Percentiles rank a stretch among this genome's conserved stretches.
Evolutionary conservation across 2,797 vertebrate genomes (phyloP).

Genomic region (Glyptemys insculpta): DNA sequence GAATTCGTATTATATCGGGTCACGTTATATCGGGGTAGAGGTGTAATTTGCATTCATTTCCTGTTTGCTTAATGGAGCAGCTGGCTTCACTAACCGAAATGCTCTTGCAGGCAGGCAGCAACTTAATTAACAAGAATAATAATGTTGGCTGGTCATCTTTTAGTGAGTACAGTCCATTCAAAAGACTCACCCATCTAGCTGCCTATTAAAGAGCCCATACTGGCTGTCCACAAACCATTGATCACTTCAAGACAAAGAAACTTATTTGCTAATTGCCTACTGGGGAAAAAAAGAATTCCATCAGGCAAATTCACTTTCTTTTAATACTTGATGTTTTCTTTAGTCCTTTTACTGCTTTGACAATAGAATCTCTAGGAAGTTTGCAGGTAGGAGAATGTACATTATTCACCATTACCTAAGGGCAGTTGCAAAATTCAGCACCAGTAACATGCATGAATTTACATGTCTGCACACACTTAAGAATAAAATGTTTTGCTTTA

Average conservation of each 20-base stretch:
- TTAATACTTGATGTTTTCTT: not conserved
- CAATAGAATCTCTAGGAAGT: constrained; percentile 39
- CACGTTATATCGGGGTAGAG: no score
- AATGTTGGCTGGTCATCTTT: constrained; percentile 60
- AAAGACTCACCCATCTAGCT: constrained; percentile 37
- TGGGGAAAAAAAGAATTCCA: accelerated
- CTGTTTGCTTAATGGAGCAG: constrained; percentile 56
- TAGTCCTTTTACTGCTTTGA: not conserved
- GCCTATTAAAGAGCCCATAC: constrained; percentile 18
- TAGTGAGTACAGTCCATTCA: constrained; percentile 45
- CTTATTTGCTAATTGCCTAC: constrained; percentile 36
- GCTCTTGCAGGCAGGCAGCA: constrained; percentile 43
- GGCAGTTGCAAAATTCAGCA: not conserved
- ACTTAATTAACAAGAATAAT: constrained; percentile 70
- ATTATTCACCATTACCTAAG: constrained; percentile 1
- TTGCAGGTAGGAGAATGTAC: not conserved
- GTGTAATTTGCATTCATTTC: constrained; percentile 45
- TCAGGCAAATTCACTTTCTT: not conserved
- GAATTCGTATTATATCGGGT: no score
- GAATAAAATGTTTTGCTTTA: not conserved
- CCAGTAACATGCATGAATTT: constrained; percentile 9
- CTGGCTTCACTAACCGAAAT: constrained; percentile 45
- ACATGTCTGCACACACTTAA: not conserved
- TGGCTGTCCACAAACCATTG: constrained; percentile 13
- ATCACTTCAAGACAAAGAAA: constrained; percentile 45